Base-by-base conservation (phyloP, 2,113 vertebrate genomes). In the Labeo rohita region DNA sequence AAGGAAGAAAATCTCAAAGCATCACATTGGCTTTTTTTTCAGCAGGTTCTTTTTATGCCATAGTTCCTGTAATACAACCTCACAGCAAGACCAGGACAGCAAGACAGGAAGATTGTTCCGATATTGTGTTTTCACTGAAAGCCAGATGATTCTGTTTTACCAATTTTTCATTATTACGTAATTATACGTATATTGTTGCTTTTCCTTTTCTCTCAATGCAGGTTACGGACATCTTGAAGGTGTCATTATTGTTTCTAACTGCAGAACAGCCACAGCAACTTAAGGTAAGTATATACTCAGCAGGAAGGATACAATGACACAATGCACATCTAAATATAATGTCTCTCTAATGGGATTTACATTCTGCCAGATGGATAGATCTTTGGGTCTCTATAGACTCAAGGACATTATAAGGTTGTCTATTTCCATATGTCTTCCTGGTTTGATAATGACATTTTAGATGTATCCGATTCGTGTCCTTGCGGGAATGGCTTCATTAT, bases 281-380 rank as follows among this genome's bases (percentile, higher is more conserved):
- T 86, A 36, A 73, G 72, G 56, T 45, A 59, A 84, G 76, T 52
- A 84, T 73, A 84, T 56, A 50, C 77, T 80, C 80, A 86, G 75
- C 54, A 81, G 12, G 43, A 16, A 28, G 11, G 13, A 76, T 63
- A 70, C 73, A 86, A 80, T 79, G 77, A 66, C 50, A 81, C 82
- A 77, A 66, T 52, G 43, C 56, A 77, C 65, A 68, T 80, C 66
- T 84, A 81, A 56, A 78, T 86, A 83, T 78, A 85, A 75, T 81
- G 56, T 76, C 59, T 76, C 56, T 82, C 70, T 82, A 83, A 59
- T 85, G 81, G 76, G 65, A 84, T 86, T 84, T 86, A 11, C 28
- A 70, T 86, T 52, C 23, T 54, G 36, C 23, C 21, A 68, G 59
- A 83, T 39, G 28, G 54, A 65, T 52, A 43, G 59, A 80, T 84